phyloP scores from a whole-genome alignment of 1,140 invertebrate species.

The Tyrophagus putrescentiae region DNA sequence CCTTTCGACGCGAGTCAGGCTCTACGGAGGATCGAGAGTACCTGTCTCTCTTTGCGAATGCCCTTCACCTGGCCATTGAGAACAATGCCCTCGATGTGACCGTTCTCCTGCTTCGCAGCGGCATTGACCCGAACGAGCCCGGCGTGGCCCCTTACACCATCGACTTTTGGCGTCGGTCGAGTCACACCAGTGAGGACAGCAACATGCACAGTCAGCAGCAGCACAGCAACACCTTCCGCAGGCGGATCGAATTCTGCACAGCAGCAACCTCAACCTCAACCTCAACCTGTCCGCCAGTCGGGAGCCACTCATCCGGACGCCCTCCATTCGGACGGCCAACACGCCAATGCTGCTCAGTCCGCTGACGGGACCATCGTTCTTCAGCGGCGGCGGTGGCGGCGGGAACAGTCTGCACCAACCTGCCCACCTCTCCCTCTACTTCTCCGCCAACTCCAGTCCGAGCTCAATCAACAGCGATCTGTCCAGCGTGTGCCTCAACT shows the following conservation, averaged over 20 bases:
- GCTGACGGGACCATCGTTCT: background rate
- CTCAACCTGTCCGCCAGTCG: background rate
- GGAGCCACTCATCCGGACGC: slow-evolving; percentile 17
- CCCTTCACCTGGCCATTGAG: slow-evolving; percentile 43
- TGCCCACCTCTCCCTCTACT: background rate
- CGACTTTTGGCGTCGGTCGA: slow-evolving; percentile 18
- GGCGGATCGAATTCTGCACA: background rate
- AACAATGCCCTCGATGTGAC: slow-evolving; percentile 42
- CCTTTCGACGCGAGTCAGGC: background rate
- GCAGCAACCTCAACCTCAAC: slow-evolving; percentile 1
- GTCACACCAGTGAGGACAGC: slow-evolving; percentile 15
- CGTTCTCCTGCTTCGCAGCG: slow-evolving; percentile 40
- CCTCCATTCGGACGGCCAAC: slow-evolving; percentile 9
- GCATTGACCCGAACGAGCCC: slow-evolving; percentile 42
- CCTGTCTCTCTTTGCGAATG: slow-evolving; percentile 39
- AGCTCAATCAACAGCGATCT: slow-evolving; percentile 13
- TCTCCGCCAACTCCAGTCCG: slow-evolving; percentile 5
- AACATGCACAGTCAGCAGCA: background rate
- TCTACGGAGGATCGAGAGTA: slow-evolving; percentile 13
- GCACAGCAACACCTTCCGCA: background rate
- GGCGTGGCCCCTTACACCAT: slow-evolving; percentile 25
- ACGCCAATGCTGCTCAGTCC: slow-evolving; percentile 7
- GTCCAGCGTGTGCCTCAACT: background rate
- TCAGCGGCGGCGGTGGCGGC: too few species aligned
- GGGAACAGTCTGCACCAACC: background rate